These are phyloP conservation scores for Okamejei kenojei DNA, from an alignment of 2,797 vertebrate genomes.

Conservation along the genomic window DNA sequence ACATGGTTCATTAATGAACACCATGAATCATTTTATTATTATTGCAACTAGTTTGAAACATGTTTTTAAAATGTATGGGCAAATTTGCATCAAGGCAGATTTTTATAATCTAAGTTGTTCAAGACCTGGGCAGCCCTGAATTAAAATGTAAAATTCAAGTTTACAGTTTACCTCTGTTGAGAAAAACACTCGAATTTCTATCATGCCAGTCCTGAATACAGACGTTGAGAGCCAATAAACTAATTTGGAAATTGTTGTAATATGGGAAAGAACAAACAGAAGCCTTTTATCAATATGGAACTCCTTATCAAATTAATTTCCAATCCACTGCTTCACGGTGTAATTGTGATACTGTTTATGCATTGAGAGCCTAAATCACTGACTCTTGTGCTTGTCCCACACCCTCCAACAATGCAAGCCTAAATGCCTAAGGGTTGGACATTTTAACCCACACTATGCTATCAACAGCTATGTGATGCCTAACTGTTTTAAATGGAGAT, in stretches of 20 bases:
- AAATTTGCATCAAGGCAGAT: no score
- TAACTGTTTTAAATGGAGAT: conserved; percentile 60
- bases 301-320: not conserved
- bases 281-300: not conserved
- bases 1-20: no score
- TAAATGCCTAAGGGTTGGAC: conserved; percentile 51
- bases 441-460: conserved; percentile 50
- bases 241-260: not conserved
- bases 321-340: not conserved
- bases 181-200: not conserved
- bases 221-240: not conserved
- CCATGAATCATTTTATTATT: no score
- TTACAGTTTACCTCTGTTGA: not conserved
- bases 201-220: not conserved
- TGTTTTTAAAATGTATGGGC: no score
- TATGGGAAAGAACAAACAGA: not conserved
- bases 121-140: not conserved
- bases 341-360: no score
- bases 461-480: conserved; percentile 65
- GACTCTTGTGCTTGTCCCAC: not conserved
- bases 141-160: not conserved
- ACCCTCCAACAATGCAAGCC: conserved; percentile 51
- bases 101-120: no score
- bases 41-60: no score
- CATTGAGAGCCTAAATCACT: not conserved